Base-by-base conservation (phyloP, 2,888 invertebrate species). In the Agonopterix arenella region DNA sequence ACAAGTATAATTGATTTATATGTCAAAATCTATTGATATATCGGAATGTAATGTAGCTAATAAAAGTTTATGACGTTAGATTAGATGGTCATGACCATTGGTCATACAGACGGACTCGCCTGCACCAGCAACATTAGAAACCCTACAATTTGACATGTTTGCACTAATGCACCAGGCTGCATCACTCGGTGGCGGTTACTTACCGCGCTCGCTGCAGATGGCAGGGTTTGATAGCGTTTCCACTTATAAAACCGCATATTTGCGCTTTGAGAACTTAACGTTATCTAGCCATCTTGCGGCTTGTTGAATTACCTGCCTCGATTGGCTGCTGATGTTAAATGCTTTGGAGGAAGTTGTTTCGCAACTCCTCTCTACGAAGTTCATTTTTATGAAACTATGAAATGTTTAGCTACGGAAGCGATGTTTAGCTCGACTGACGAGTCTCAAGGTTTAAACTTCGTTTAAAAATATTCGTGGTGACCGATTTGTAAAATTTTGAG, bases 221-320 rank as follows among this genome's bases (percentile, higher is more conserved):
- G 40, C 44, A 38, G 11, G 13, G 36, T 36, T 41, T 42, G 51
- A 51, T 51, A 51, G 40, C 13, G 11, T 37, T 44, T 45, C 48
- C 45, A 46, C 48, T 52, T 44, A 46, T 44, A 48, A 52, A 52
- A 46, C 52, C 43, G 46, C 48, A 48, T 46, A 48, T 52, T 52
- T 52, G 48, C 42, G 51, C 51, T 48, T 51, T 40, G 46, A 48
- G 28, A 28, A 28, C 28, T 28, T 28, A 44, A 51, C 51, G 51
- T 48, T 48, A 51, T 51, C 45, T 43, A 37, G 28, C 48, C 28
- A 48, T 51, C 45, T 48, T 48, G 48, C 47, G 47, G 48, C 45
- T 42, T 37, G 42, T 45, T 45, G 48, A 8, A 45, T 45, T 51
- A 11, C 36, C 45, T 36, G 42, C 45, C 37, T 45, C 37, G 28